A percentile compares a stretch with the other conserved stretches of the same genome.
Conservation (phyloP, 1,140 invertebrate genomes). For the Octopus bimaculoides region DNA sequence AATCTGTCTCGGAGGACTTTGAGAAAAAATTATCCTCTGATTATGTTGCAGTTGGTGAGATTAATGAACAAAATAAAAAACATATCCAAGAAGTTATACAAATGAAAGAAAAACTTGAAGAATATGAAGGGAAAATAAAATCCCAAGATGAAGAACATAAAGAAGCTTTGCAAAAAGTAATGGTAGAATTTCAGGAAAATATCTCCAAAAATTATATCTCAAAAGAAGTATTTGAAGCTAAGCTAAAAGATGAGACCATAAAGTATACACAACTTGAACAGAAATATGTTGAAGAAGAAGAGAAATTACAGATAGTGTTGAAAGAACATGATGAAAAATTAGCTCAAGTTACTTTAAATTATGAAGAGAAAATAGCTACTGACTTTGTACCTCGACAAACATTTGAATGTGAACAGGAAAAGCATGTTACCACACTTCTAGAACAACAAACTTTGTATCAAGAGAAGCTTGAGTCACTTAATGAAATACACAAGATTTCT, state of each 20-base stretch:
- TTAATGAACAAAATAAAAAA: background rate
- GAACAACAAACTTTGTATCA: too few relatives aligned
- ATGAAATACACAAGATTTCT: too few relatives aligned
- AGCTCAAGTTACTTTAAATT: background rate
- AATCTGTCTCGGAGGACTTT: background rate
- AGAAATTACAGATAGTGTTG: background rate
- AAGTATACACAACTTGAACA: background rate
- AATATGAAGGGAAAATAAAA: background rate
- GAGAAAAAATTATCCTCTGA: background rate
- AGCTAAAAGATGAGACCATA: background rate
- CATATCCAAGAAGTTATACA: background rate
- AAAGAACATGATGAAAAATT: background rate
- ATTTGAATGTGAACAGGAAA: background rate
- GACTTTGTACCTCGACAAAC: background rate
- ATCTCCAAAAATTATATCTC: background rate
- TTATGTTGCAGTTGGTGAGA: background rate
- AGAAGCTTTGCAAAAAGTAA: background rate
- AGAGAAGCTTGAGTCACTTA: too few relatives aligned
- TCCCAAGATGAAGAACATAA: background rate
- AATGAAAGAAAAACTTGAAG: background rate
- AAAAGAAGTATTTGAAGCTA: background rate
- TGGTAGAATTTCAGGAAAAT: background rate
- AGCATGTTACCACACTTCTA: too few relatives aligned
- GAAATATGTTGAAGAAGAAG: background rate
- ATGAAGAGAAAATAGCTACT: background rate